A percentile compares a stretch with the other conserved stretches of the same genome.
Evolutionary conservation across 1,140 invertebrate genomes (phyloP).

Genomic region (Ptiloglossa arizonensis): DNA sequence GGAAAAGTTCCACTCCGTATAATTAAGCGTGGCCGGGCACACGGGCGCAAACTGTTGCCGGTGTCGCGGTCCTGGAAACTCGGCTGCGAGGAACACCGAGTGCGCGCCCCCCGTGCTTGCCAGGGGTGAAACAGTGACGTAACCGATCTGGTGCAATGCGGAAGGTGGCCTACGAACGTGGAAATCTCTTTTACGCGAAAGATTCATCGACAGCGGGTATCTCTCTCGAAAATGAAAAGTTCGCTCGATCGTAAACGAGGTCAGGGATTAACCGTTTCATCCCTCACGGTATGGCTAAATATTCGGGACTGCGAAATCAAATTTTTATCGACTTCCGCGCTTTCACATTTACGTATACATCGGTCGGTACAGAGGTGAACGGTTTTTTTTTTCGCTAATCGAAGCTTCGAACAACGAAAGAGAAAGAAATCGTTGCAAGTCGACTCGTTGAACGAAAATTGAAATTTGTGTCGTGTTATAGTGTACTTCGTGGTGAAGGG

Average conservation of each 20-base stretch:
- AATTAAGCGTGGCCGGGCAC: background rate
- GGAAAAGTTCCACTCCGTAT: background rate
- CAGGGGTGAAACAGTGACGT: conserved; percentile 53
- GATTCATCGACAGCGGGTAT: background rate
- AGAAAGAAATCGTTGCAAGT: too few relatives aligned
- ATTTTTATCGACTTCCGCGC: too few relatives aligned
- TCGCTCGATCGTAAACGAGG: background rate
- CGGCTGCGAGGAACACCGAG: conserved; percentile 38
- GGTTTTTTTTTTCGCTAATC: too few relatives aligned
- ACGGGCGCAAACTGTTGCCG: conserved; percentile 21
- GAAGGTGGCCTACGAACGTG: conserved; percentile 11
- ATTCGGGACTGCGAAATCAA: too few relatives aligned
- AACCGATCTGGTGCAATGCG: conserved; percentile 60
- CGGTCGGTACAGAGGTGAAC: too few relatives aligned
- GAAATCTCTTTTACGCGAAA: conserved; percentile 6
- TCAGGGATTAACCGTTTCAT: too few relatives aligned
- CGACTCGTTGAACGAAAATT: too few relatives aligned
- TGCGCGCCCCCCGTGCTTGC: conserved; percentile 29
- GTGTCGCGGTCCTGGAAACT: background rate
- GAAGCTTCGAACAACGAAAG: too few relatives aligned
- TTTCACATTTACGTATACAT: too few relatives aligned
- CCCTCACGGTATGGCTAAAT: too few relatives aligned
- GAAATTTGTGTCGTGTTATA: too few relatives aligned
- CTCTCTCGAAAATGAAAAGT: background rate
- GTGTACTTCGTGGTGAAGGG: too few relatives aligned